Conservation (phyloP, 2,113 vertebrate genomes). For the Hepsetus odoe region DNA sequence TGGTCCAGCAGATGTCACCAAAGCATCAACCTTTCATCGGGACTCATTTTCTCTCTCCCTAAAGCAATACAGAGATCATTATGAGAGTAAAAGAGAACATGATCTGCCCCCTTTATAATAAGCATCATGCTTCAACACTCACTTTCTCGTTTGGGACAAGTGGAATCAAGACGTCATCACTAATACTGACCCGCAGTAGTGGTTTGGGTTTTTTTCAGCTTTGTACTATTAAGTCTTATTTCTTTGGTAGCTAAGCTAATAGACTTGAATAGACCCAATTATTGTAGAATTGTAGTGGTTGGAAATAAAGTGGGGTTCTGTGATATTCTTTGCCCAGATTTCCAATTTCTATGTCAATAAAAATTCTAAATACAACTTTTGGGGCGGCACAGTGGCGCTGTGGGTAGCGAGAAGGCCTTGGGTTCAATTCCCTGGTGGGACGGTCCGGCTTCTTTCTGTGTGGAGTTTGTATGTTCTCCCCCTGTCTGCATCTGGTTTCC, state of each 20-base stretch:
- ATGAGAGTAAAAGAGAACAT: background rate
- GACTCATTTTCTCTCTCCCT: background rate
- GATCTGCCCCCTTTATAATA: background rate
- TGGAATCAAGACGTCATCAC: background rate
- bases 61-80: background rate
- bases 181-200: background rate
- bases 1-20: conserved; percentile 40
- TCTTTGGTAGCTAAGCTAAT: background rate
- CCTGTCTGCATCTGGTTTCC: too few species aligned
- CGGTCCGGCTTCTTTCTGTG: too few species aligned
- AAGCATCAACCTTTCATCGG: conserved; percentile 12
- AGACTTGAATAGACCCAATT: too few species aligned
- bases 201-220: background rate
- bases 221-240: background rate
- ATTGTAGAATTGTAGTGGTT: background rate
- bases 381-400: too few species aligned
- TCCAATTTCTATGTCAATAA: background rate
- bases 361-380: too few species aligned
- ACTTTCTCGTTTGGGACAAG: background rate
- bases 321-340: background rate
- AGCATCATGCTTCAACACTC: background rate
- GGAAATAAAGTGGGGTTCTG: background rate
- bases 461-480: too few species aligned
- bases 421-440: too few species aligned
- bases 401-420: too few species aligned